phyloP scores from a whole-genome alignment of 2,113 vertebrate genomes.

The Macaca mulatta region DNA sequence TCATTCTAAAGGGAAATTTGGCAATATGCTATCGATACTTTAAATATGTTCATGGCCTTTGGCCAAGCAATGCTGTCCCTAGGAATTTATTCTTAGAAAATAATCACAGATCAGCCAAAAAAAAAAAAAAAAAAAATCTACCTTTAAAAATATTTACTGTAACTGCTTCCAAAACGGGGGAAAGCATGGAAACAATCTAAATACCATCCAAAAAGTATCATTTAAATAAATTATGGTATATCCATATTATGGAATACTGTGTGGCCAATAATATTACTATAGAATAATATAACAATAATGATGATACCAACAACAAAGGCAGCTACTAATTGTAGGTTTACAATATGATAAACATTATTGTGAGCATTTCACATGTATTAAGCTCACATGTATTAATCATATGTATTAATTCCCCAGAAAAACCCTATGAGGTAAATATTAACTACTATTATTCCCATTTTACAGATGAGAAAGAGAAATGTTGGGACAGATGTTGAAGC shows the following conservation, averaged over 20 bases:
- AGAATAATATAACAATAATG: not conserved
- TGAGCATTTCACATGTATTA: not conserved
- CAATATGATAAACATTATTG: not conserved
- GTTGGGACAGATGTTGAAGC: not conserved
- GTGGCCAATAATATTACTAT: not conserved
- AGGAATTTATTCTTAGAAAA: conserved; percentile 39
- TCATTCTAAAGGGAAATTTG: not conserved
- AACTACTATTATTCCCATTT: not conserved
- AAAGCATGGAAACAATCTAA: conserved; percentile 7
- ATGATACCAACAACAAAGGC: not conserved
- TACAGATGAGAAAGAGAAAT: not conserved
- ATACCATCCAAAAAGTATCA: not conserved
- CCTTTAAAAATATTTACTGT: not conserved
- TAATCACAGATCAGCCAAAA: not conserved
- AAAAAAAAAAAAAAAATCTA: not conserved
- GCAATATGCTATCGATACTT: not conserved
- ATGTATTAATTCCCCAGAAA: not conserved
- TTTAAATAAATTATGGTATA: not conserved
- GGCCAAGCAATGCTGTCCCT: not conserved
- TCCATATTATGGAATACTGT: not conserved
- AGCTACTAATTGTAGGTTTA: not conserved
- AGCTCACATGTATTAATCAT: not conserved
- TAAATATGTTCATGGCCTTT: not conserved
- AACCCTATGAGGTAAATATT: not conserved
- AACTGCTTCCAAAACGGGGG: not conserved